A percentile compares a stretch with the other conserved stretches of the same genome.
Evolutionary conservation across 2,888 invertebrate species (phyloP).

Genomic region (Ophion obscuratus): DNA sequence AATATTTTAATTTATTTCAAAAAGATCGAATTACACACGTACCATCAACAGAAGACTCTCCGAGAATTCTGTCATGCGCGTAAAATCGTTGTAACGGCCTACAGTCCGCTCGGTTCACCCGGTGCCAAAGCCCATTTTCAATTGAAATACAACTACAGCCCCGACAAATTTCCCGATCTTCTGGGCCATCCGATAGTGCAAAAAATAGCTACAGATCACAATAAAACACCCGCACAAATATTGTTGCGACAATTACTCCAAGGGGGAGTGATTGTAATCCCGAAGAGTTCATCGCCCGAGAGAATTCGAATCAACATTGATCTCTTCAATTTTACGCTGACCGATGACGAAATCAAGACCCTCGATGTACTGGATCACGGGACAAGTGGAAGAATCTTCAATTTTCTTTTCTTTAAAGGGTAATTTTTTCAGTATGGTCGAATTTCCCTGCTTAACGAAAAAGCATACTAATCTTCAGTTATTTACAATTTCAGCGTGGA

Average conservation of each 20-base stretch:
- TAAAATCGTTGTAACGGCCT: conserved; percentile 89
- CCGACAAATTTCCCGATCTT: conserved; percentile 85
- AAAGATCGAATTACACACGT: conserved; percentile 90
- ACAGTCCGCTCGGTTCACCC: conserved; percentile 90
- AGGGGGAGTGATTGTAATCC: conserved; percentile 89
- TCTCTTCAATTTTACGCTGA: conserved; percentile 88
- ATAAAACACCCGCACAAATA: conserved; percentile 89
- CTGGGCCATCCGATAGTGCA: conserved; percentile 86
- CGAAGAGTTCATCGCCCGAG: conserved; percentile 90
- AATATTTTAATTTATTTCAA: conserved; percentile 19
- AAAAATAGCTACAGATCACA: conserved; percentile 86
- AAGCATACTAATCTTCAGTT: conserved; percentile 4
- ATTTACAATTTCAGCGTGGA: conserved; percentile 85
- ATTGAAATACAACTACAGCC: conserved; percentile 79
- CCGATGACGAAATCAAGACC: conserved; percentile 85
- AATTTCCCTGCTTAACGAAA: background rate
- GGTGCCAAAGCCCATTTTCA: conserved; percentile 86
- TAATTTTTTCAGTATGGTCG: conserved; percentile 67
- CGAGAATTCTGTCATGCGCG: conserved; percentile 87
- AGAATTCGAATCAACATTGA: conserved; percentile 90
- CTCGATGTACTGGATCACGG: conserved; percentile 87
- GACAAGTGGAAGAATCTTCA: conserved; percentile 88
- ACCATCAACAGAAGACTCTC: conserved; percentile 89
- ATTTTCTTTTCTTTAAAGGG: conserved; percentile 86
- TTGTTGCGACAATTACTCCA: conserved; percentile 89